phyloP scores from a whole-genome alignment of 2,113 vertebrate genomes.

The Anthoscopus minutus region DNA sequence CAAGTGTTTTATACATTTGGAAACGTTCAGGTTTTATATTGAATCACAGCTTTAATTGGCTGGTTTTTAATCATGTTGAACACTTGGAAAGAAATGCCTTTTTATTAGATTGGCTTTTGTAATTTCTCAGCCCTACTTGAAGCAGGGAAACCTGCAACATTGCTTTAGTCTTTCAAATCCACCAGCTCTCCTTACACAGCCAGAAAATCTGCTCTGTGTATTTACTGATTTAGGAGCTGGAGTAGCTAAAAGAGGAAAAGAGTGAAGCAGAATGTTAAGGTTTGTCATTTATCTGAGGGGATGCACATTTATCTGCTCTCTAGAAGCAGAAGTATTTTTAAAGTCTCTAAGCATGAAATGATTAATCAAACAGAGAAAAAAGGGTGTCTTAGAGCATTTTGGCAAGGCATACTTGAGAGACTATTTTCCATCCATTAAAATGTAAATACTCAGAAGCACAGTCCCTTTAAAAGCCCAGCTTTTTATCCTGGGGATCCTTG shows the following conservation, averaged over 20 bases:
- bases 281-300: not conserved
- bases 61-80: not conserved
- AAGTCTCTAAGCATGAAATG: conserved; percentile 15
- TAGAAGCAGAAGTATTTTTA: conserved; percentile 30
- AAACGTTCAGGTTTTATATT: conserved; percentile 21
- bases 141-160: not conserved
- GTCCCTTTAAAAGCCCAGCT: not conserved
- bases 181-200: not conserved
- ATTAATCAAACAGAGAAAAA: conserved; percentile 61
- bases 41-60: conserved; percentile 21
- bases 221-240: not conserved
- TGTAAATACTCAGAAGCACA: conserved; percentile 48
- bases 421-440: conserved; percentile 48
- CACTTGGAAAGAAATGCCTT: conserved; percentile 1
- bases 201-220: not conserved
- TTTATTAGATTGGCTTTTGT: conserved; percentile 1
- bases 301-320: not conserved
- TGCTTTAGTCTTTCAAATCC: not conserved
- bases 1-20: conserved; percentile 39
- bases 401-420: conserved; percentile 35
- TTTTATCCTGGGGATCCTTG: conserved; percentile 15
- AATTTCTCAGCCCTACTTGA: not conserved
- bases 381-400: conserved; percentile 28
- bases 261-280: not conserved
- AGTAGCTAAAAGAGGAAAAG: not conserved